phyloP scores from a whole-genome alignment of 2,113 vertebrate genomes.

The Pachypanchax playfairii region DNA sequence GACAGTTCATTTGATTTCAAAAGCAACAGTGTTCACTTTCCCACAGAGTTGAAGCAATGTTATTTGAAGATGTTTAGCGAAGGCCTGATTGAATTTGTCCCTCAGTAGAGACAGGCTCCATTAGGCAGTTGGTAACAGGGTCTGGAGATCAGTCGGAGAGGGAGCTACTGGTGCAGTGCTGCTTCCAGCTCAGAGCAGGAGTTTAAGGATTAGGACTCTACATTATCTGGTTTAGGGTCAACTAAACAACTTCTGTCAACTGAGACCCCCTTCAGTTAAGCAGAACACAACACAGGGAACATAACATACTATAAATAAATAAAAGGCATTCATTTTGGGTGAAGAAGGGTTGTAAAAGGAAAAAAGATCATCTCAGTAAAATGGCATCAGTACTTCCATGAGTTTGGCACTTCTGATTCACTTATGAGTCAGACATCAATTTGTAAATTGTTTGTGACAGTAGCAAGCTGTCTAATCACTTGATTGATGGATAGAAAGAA shows the following conservation, averaged over 20 bases:
- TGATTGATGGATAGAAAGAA: conserved; percentile 70
- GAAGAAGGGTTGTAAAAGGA: conserved; percentile 7
- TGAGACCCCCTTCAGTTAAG: conserved; percentile 71
- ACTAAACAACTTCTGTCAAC: conserved; percentile 67
- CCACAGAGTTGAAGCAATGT: conserved; percentile 41
- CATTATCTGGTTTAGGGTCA: conserved; percentile 80
- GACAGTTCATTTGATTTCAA: conserved; percentile 42
- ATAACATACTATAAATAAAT: conserved; percentile 2
- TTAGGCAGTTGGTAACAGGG: conserved; percentile 72
- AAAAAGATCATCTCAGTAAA: conserved; percentile 33
- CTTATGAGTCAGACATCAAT: conserved; percentile 50
- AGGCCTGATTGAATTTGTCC: conserved; percentile 67
- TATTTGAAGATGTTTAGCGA: conserved; percentile 65
- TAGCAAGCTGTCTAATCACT: conserved; percentile 71
- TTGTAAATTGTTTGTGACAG: conserved; percentile 71
- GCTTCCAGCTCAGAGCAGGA: conserved; percentile 68
- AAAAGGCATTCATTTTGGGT: not conserved
- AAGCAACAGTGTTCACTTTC: conserved; percentile 40
- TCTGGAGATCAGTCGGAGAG: conserved; percentile 69
- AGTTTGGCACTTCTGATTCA: conserved; percentile 61
- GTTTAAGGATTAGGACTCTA: conserved; percentile 80
- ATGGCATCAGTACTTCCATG: conserved; percentile 27
- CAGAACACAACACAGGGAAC: conserved; percentile 56
- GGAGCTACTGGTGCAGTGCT: conserved; percentile 62
- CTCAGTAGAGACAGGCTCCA: conserved; percentile 69